Percentiles rank a stretch among this genome's conserved stretches.
Conservation (phyloP, 2,888 invertebrate genomes). For the Meandrusa payeni region DNA sequence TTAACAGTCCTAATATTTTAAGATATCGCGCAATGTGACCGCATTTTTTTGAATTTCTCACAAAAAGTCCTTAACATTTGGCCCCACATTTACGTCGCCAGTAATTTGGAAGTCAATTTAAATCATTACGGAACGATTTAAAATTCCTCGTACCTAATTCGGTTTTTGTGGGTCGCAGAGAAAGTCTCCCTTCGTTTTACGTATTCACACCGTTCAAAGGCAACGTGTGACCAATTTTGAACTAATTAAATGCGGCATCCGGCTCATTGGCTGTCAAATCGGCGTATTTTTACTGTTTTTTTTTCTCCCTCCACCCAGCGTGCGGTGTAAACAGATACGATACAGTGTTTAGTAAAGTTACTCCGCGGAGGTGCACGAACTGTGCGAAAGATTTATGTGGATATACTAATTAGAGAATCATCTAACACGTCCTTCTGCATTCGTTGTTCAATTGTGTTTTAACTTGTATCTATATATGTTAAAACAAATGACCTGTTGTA, state of each 20-base stretch:
- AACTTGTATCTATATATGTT: too few relatives aligned
- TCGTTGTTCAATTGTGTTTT: too few relatives aligned
- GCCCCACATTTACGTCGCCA: background rate
- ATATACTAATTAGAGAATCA: constrained; percentile 30
- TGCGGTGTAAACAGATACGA: constrained; percentile 53
- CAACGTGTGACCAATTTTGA: constrained; percentile 60
- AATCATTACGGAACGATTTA: constrained; percentile 17
- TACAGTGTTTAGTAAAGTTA: constrained; percentile 56
- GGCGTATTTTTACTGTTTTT: constrained; percentile 42
- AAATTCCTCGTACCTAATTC: constrained; percentile 21
- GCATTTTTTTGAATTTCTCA: too few relatives aligned
- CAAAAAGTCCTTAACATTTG: too few relatives aligned
- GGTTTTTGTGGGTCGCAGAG: constrained; percentile 17
- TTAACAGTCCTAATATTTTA: too few relatives aligned
- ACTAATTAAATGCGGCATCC: constrained; percentile 73
- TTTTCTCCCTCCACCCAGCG: constrained; percentile 30
- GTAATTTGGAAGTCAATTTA: constrained; percentile 18
- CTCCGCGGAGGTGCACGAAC: constrained; percentile 36
- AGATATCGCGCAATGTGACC: too few relatives aligned
- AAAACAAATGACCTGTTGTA: too few relatives aligned
- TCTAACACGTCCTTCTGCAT: too few relatives aligned
- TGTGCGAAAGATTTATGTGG: constrained; percentile 31
- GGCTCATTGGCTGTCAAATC: constrained; percentile 72
- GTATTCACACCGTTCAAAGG: constrained; percentile 20
- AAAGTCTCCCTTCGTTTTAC: constrained; percentile 21